phyloP scores from a whole-genome alignment of 2,113 vertebrate species.

The Gracilinanus agilis region DNA sequence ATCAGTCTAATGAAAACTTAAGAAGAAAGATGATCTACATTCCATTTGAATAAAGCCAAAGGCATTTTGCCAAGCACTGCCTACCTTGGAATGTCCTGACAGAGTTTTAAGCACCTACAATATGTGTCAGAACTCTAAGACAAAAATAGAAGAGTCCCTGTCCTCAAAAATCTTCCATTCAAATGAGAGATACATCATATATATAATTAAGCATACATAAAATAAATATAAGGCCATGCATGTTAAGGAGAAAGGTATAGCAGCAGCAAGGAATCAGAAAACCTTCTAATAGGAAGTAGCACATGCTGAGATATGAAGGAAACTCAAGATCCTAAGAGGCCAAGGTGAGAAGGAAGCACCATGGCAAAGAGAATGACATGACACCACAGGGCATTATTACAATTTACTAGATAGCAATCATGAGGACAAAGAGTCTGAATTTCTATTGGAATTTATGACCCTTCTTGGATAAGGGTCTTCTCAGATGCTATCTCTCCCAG shows the following conservation, averaged over 20 bases:
- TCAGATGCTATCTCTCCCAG: constrained; percentile 24
- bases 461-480: not conserved
- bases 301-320: too few relatives aligned
- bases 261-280: not conserved
- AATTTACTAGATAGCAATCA: not conserved
- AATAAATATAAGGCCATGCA: not conserved
- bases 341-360: not conserved
- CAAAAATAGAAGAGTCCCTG: not conserved
- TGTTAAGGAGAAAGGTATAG: not conserved
- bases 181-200: not conserved
- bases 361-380: not conserved
- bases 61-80: not conserved
- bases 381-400: not conserved
- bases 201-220: not conserved
- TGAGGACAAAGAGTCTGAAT: not conserved
- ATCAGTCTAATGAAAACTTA: not conserved
- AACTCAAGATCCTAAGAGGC: too few relatives aligned
- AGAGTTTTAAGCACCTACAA: not conserved
- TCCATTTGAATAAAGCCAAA: not conserved
- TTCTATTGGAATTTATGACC: not conserved
- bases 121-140: not conserved
- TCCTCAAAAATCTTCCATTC: not conserved
- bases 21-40: not conserved
- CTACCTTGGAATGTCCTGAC: not conserved
- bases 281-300: not conserved